Base-by-base conservation (phyloP, 2,113 vertebrate genomes). In the Blennius ocellaris region DNA sequence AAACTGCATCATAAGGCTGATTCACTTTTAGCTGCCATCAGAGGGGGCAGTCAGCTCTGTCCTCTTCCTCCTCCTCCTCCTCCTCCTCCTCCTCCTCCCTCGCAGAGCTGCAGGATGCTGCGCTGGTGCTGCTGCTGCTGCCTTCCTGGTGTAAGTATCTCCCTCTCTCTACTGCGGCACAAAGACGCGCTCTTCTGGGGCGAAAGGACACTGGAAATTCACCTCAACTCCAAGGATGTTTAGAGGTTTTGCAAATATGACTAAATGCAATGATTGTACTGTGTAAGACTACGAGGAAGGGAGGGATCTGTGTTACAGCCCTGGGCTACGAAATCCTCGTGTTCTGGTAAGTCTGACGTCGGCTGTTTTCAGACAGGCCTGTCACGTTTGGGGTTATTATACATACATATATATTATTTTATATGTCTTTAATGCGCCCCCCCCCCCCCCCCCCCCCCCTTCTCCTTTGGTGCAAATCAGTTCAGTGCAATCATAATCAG, bases 131-230 rank as follows among this genome's bases (percentile, higher is more conserved):
- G 21, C 21, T 30, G 21, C 21, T 30, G 21, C 21, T 30, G 21
- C 21, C 21, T 30, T 30, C 21, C 74, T 80, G 0, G 12, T 40
- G 83, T 85, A 54, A 86, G 82, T 80, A 54, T 58, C 30, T 3
- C 38, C 8, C 56, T 53, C 66, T 61, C 76, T 78, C 74, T 59
- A n/a, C 83, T 90, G 91, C 90, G 86, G 86, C 88, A 88, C 54
- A 68, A 51, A 54, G 53, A 82, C 67, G 48, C 60, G 43, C 6
- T 51, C 61, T 60, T 45, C 15, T 38, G 21, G 49, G 44, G 17
- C 39, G n/a, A 60, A 5, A 11, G 56, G 53, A 12, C 52, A 73
- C 3, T 12, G 36, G 37, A 49, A 51, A 43, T 66, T 1, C 8
- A 8, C 37, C 64, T 49, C 12, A 11, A 3, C 41, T 55, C 7